phyloP scores from a whole-genome alignment of 2,888 invertebrate genomes.

The Catocala nupta region DNA sequence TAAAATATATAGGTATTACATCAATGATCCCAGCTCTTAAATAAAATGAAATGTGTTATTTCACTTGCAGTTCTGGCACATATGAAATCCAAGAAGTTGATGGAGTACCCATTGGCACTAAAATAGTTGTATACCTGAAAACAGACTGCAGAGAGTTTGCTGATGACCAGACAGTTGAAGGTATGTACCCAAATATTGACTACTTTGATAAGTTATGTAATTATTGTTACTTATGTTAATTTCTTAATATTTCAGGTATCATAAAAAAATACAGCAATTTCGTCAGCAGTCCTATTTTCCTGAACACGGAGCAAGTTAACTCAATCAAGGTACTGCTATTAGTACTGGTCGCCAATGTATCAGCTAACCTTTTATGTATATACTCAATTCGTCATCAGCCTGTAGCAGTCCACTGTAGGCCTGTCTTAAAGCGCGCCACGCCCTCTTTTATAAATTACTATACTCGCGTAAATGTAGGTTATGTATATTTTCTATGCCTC shows the following conservation, averaged over 20 bases:
- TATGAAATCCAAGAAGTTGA: conserved; percentile 96
- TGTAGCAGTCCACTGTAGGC: no score
- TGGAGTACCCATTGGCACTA: conserved; percentile 95
- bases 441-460: no score
- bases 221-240: background rate
- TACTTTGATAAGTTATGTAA: background rate
- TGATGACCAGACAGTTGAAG: conserved; percentile 94
- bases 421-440: no score
- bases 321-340: conserved; percentile 90
- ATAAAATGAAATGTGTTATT: background rate
- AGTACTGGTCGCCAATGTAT: background rate
- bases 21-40: no score
- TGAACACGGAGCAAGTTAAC: conserved; percentile 96
- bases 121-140: conserved; percentile 96
- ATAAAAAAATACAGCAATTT: conserved; percentile 99
- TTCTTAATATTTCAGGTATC: conserved; percentile 87
- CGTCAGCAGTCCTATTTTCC: conserved; percentile 96
- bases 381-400: background rate
- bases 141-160: conserved; percentile 95
- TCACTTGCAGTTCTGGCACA: conserved; percentile 90
- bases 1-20: no score
- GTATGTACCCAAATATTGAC: conserved; percentile 67
- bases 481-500: no score
- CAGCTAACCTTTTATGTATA: background rate
- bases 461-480: no score